Base-by-base conservation (phyloP, 2,797 vertebrate genomes). In the Pipistrellus pipistrellus region DNA sequence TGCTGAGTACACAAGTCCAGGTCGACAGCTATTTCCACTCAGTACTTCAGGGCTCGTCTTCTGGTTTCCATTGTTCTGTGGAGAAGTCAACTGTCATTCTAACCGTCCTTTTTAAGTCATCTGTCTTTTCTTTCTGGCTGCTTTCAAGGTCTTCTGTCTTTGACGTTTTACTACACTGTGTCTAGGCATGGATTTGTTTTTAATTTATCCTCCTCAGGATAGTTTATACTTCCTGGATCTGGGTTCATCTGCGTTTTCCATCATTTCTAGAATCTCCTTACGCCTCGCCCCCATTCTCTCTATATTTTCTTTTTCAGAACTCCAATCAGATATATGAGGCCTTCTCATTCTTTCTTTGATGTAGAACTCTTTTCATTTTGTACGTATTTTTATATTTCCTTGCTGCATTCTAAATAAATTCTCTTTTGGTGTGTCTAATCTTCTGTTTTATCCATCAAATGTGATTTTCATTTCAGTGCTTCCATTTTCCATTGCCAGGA, bases 401-500 rank as follows among this genome's bases (percentile, higher is more conserved):
- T 72, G 38, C 18, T 71, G 66, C 7, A 18, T 64, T 80, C 71
- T 76, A 27, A 53, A 71, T 23, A 80, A 48, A 89, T 66, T 88
- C 83, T 85, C 55, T 86, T 88, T 66, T 23, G 51, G 20, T 38
- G 32, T 35, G 41, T 59, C 59, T 13, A 44, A 66, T 84, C 27
- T 66, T 72, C n/a, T 84, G n/a, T 85, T 71, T 23, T 68, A 55
- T 15, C 41, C 18, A 66, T 38, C 81, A 46, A 59, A 41, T 77
- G 6, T 25, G 41, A 53, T 93, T 95, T 76, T 55, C 55, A 75
- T 66, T 71, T 73, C 6, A 32, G 46, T 90, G 35, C 27, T 51
- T 17, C 46, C 25, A 71, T 25, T 77, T 91, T 85, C 88, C 55
- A 69, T 78, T 83, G 75, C 55, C 77, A 92, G 88, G 44, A 57